These are phyloP conservation scores for Sinocyclocheilus maitianheensis DNA, from an alignment of 2,113 vertebrate genomes.

Conservation along the genomic window DNA sequence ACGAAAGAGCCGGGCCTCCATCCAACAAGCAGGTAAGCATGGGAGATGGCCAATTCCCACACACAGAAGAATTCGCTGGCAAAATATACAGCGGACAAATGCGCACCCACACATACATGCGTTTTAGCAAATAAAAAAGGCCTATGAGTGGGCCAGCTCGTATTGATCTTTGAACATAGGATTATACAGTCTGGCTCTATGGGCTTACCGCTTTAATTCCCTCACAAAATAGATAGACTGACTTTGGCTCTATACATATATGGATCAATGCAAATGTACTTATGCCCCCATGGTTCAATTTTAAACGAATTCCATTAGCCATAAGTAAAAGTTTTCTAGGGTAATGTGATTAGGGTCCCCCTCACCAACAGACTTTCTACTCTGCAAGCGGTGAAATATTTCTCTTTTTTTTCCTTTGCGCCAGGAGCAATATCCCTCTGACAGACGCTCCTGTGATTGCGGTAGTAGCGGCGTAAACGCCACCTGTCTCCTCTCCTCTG, in stretches of 20 bases:
- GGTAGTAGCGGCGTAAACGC: slow-evolving; percentile 59
- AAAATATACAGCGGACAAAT: slow-evolving; percentile 61
- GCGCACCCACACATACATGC: slow-evolving; percentile 20
- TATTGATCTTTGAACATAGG: slow-evolving; percentile 87
- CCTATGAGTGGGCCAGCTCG: slow-evolving; percentile 64
- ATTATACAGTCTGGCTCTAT: slow-evolving; percentile 84
- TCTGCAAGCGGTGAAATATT: slow-evolving; percentile 73
- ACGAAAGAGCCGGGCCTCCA: slow-evolving; percentile 48
- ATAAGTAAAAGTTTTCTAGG: slow-evolving; percentile 91
- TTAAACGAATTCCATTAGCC: slow-evolving; percentile 99
- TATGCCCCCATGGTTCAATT: slow-evolving; percentile 90
- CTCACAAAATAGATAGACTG: slow-evolving; percentile 95
- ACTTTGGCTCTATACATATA: slow-evolving; percentile 95
- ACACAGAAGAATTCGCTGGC: slow-evolving; percentile 65
- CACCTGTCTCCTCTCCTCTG: slow-evolving; percentile 45
- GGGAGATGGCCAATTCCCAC: slow-evolving; percentile 57
- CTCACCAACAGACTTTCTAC: slow-evolving; percentile 66
- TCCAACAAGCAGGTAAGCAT: slow-evolving; percentile 54
- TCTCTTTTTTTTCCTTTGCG: slow-evolving; percentile 56
- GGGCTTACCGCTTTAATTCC: slow-evolving; percentile 92
- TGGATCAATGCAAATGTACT: slow-evolving; percentile 97
- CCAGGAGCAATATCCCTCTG: slow-evolving; percentile 55
- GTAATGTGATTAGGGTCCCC: slow-evolving; percentile 78
- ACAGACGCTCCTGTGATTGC: slow-evolving; percentile 10
- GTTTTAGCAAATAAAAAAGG: slow-evolving; percentile 50